A percentile compares a stretch with the other conserved stretches of the same genome.
Evolutionary conservation across 2,888 invertebrate species (phyloP).

Genomic region (Tromatobia lineatoria): DNA sequence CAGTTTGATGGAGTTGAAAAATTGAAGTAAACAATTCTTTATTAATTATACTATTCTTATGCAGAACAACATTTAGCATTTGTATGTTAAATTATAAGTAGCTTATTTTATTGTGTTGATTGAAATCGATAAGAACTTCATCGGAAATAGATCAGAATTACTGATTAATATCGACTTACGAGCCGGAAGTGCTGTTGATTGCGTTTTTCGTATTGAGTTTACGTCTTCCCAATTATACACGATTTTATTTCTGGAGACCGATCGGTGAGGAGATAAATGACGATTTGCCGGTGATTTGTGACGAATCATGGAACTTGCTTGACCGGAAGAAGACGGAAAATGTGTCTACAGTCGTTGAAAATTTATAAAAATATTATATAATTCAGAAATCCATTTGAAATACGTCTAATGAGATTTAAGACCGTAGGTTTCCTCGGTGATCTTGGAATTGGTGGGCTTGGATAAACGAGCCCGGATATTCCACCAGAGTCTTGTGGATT

Average conservation of each 20-base stretch:
- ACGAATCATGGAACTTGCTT: constrained; percentile 61
- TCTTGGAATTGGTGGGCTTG: constrained; percentile 54
- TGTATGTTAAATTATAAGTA: no score
- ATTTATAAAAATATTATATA: neutral
- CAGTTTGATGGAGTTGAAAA: no score
- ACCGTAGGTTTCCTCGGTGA: constrained; percentile 66
- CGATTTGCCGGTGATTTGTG: constrained; percentile 69
- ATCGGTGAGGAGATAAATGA: constrained; percentile 65
- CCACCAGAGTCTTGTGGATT: constrained; percentile 56
- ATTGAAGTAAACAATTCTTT: no score
- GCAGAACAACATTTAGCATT: no score
- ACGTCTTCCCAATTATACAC: constrained; percentile 47
- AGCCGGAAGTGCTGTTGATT: constrained; percentile 68
- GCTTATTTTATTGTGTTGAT: no score
- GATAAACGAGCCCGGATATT: constrained; percentile 54
- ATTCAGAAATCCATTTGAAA: neutral
- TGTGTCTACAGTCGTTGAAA: constrained; percentile 41
- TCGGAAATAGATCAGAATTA: constrained; percentile 2
- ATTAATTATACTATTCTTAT: no score
- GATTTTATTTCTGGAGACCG: constrained; percentile 60
- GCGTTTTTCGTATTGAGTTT: constrained; percentile 68
- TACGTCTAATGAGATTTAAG: neutral
- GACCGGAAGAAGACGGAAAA: constrained; percentile 57
- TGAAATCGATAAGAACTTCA: neutral
- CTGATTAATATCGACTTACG: constrained; percentile 45